Evolutionary conservation across 2,888 invertebrate species (phyloP).

Genomic region (Acanthosepion pharaonis): DNA sequence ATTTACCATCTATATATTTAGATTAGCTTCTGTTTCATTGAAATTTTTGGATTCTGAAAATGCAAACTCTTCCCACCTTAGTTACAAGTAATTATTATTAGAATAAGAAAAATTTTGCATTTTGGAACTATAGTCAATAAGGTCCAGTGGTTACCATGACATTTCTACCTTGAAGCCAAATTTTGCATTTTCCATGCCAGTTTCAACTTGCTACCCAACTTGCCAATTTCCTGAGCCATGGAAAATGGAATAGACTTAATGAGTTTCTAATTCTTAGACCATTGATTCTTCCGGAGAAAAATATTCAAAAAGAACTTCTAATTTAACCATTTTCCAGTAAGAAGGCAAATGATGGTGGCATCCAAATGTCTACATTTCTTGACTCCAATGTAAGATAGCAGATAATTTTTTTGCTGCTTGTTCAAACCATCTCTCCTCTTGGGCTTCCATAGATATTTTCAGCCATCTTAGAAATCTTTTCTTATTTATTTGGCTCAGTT

Average conservation of each 20-base stretch:
- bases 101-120: neutral
- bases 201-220: neutral
- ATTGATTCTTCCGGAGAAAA: neutral
- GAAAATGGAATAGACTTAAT: neutral
- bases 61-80: no score
- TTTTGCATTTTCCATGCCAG: neutral
- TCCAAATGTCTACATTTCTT: neutral
- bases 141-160: neutral
- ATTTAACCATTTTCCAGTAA: neutral
- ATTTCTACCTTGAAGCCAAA: neutral
- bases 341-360: neutral
- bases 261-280: neutral
- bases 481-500: neutral
- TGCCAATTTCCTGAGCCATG: neutral
- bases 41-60: no score
- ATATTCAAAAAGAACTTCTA: neutral
- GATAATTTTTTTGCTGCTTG: neutral
- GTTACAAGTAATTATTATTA: no score
- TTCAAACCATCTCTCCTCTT: neutral
- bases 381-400: neutral
- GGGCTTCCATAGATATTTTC: conserved; percentile 33
- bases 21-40: no score
- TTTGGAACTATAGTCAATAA: neutral
- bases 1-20: no score
- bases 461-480: neutral